phyloP scores from a whole-genome alignment of 2,888 invertebrate genomes.

The Aromia moschata region DNA sequence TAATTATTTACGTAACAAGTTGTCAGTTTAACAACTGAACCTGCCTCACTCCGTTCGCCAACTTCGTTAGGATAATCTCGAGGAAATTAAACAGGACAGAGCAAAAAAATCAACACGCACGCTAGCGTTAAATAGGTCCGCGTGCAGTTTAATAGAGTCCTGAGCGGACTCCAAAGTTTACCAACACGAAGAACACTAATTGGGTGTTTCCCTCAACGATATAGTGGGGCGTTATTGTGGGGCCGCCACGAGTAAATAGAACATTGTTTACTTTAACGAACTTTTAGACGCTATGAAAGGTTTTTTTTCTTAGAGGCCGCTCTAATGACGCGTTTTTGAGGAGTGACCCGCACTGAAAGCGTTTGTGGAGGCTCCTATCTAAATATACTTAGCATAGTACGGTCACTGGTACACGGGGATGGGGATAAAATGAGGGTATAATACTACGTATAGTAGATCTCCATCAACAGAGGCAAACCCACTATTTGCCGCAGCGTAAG shows the following conservation, averaged over 20 bases:
- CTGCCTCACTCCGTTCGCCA: too few relatives aligned
- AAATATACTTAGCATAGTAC: background rate
- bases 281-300: background rate
- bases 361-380: background rate
- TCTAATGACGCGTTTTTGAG: conserved; percentile 7
- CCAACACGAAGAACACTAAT: conserved; percentile 14
- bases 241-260: conserved; percentile 5
- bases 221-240: conserved; percentile 7
- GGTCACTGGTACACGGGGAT: too few relatives aligned
- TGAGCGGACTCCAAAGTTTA: conserved; percentile 1
- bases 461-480: too few relatives aligned
- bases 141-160: conserved; percentile 1
- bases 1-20: too few relatives aligned
- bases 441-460: too few relatives aligned
- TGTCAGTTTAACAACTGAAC: too few relatives aligned
- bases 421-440: too few relatives aligned
- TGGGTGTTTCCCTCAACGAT: conserved; percentile 7
- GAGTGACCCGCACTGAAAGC: background rate
- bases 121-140: background rate
- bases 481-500: too few relatives aligned
- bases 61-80: too few relatives aligned
- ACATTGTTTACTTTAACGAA: conserved; percentile 19
- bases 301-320: background rate
- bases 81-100: too few relatives aligned
- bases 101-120: too few relatives aligned